Evolutionary conservation across 2,797 vertebrate genomes (phyloP).

Genomic region (Nothura maculosa): DNA sequence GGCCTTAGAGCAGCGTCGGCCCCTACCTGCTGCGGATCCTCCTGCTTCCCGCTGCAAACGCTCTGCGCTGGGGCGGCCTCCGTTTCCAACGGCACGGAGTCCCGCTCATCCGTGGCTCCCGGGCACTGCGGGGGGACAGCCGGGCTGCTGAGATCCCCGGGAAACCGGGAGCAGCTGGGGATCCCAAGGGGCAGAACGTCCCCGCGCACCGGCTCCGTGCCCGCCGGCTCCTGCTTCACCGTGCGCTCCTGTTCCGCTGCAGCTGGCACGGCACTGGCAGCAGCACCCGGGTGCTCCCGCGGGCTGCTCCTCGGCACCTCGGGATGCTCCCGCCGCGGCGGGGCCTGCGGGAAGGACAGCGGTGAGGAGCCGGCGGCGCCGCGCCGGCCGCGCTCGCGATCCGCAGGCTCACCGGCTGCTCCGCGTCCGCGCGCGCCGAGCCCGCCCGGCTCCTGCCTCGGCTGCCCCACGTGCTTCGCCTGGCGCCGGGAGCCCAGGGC

Average conservation of each 20-base stretch:
- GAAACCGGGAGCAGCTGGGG: background rate
- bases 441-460: accelerated
- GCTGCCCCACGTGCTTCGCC: no score
- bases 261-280: background rate
- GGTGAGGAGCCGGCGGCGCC: background rate
- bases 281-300: accelerated
- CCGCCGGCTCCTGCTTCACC: no score
- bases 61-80: accelerated
- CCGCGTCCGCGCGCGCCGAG: background rate
- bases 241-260: accelerated
- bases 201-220: background rate
- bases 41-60: accelerated
- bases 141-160: background rate
- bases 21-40: background rate
- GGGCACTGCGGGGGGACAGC: accelerated
- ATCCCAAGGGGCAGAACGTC: background rate
- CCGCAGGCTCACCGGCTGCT: background rate
- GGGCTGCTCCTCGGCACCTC: accelerated
- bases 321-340: accelerated
- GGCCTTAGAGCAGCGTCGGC: background rate
- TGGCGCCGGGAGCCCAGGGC: accelerated
- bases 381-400: accelerated
- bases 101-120: background rate
- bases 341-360: background rate
- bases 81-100: background rate